Evolutionary conservation across 92 coral and sea anemone species (phyloP), one percentile per base, ranked within the genome.

Genomic region (Paragorgia papillata): DNA sequence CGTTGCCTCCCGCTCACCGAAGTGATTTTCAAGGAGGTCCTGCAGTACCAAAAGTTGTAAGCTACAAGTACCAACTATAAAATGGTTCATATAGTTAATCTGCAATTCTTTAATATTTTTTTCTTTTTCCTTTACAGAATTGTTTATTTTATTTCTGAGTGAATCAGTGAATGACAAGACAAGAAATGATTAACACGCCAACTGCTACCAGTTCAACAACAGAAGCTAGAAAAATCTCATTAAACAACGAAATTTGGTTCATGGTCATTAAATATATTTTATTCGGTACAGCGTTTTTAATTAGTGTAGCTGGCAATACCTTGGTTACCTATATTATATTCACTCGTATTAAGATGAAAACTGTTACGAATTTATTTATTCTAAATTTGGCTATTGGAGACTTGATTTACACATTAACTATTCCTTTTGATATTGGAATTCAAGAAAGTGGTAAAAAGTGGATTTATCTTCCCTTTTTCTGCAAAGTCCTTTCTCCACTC

Each of bases 341-440:
- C 57, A 85, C 85, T 49, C 57, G 88, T 46, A 62, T 81, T 41
- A 84, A 83, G 64, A 90, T 90, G 96, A 90, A 90, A 62, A 90
- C 91, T 14, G 96, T 90, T 20, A 90, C 96, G 29, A 90, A 90
- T 73, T 88, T 87, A 41, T 90, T 90, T 61, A 84, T 90, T 60
- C 76, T 90, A 21, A 90, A 90, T 66, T 53, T 90, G 57, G 89
- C 91, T 27, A 78, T 90, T 55, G 96, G 91, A 26, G 96, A 90
- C 70, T 79, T 90, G 82, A 83, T 86, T 6, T 58, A 80, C 64
- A 90, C 96, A 18, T 80, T 90, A 21, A 80, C 89, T 14, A 82
- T 84, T 24, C 96, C 96, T 6, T 87, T 90, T 56, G 96, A 90
- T 65, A 84, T 90, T 53, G 87, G 89, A 13, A 90, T 87, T 15